phyloP scores from a whole-genome alignment of 2,797 vertebrate species.

The Diplodus sargus region DNA sequence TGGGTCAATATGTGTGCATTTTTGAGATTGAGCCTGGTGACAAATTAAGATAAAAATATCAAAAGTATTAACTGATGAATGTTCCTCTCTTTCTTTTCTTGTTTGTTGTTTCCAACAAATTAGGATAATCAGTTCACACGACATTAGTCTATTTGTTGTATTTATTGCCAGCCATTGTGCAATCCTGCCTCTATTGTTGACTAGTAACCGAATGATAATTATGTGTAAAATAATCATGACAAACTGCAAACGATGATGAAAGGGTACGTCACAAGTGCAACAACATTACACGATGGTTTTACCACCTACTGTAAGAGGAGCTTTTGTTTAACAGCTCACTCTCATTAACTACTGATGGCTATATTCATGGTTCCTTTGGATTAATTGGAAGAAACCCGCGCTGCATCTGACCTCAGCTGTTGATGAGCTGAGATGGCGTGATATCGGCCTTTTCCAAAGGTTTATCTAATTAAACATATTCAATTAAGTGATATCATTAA shows the following conservation, averaged over 20 bases:
- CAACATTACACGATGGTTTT: not conserved
- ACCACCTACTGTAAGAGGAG: not conserved
- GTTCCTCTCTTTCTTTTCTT: not conserved
- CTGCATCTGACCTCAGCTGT: not conserved
- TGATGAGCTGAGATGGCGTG: not conserved
- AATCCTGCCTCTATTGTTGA: not conserved
- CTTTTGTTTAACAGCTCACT: not conserved
- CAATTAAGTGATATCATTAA: not conserved
- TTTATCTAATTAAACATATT: not conserved
- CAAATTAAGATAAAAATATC: not conserved
- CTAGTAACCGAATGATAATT: too few species aligned
- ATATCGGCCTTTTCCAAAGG: not conserved
- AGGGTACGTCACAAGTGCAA: not conserved
- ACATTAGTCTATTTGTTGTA: not conserved
- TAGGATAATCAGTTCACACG: not conserved
- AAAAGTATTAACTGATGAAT: not conserved
- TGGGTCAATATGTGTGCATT: not conserved
- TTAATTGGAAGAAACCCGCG: not conserved
- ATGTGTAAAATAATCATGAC: not conserved
- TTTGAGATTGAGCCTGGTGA: not conserved
- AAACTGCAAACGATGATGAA: not conserved
- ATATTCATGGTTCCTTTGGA: constrained; percentile 2
- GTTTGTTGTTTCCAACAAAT: too few species aligned
- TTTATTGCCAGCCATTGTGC: not conserved
- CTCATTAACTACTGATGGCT: not conserved